A percentile compares a stretch with the other conserved stretches of the same genome.
These are phyloP conservation scores for Sarcophaga bullata DNA, from an alignment of 1,140 invertebrate species.

Conservation along the genomic window DNA sequence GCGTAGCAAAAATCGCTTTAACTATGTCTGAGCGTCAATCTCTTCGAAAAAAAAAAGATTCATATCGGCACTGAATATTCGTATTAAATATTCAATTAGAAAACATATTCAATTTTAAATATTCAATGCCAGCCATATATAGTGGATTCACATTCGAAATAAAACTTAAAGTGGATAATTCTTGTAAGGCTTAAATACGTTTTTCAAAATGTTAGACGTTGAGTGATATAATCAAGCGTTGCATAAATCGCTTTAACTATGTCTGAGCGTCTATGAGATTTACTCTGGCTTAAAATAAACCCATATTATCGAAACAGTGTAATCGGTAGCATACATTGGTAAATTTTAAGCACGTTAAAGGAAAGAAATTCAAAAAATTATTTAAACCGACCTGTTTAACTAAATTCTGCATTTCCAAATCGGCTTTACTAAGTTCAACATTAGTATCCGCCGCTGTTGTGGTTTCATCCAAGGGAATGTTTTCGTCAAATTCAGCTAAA, in stretches of 20 bases:
- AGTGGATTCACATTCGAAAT: not conserved
- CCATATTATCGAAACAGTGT: not conserved
- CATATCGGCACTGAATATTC: constrained; percentile 34
- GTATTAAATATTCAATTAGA: not conserved
- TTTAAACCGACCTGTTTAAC: constrained; percentile 81
- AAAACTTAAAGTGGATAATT: too few relatives aligned
- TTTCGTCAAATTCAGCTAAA: constrained; percentile 96
- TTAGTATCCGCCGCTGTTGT: constrained; percentile 69
- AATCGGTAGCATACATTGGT: not conserved
- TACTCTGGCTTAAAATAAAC: not conserved
- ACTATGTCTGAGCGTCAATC: constrained; percentile 48
- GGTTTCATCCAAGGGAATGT: constrained; percentile 85
- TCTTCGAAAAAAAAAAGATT: constrained; percentile 15
- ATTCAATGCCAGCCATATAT: not conserved
- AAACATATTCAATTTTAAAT: not conserved
- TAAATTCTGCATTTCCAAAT: constrained; percentile 83
- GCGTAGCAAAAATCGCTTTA: constrained; percentile 47
- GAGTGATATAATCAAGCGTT: constrained; percentile 65
- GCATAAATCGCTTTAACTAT: constrained; percentile 44
- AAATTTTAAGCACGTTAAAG: not conserved
- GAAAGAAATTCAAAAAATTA: not conserved
- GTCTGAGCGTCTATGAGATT: constrained; percentile 45
- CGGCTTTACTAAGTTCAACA: constrained; percentile 80
- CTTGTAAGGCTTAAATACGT: too few relatives aligned
- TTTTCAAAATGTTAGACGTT: constrained; percentile 52